These are phyloP conservation scores for Eptesicus fuscus DNA, from an alignment of 2,113 vertebrate genomes.

Conservation along the genomic window DNA sequence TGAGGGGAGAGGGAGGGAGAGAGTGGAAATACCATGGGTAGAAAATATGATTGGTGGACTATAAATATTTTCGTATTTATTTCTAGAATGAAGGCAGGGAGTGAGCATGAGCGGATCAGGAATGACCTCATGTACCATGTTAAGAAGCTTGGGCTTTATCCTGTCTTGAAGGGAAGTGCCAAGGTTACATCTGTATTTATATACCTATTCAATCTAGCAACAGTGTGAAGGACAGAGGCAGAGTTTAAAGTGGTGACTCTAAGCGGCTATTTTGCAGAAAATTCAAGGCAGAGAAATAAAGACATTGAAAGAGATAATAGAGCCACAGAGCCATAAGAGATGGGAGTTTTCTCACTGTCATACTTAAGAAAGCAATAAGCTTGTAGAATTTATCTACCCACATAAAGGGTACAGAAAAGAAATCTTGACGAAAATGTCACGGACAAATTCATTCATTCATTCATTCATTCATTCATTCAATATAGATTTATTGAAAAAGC, in stretches of 20 bases:
- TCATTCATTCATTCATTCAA: conserved; percentile 3
- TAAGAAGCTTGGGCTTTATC: conserved; percentile 34
- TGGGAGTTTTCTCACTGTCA: not conserved
- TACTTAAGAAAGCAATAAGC: not conserved
- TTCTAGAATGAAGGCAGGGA: conserved; percentile 11
- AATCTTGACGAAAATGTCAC: not conserved
- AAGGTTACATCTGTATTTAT: not conserved
- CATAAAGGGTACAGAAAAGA: not conserved
- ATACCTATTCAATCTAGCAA: not conserved
- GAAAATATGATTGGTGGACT: not conserved
- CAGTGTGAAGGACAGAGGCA: not conserved
- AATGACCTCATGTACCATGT: not conserved
- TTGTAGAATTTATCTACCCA: not conserved
- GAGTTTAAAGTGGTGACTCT: not conserved
- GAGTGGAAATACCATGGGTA: not conserved
- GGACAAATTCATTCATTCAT: not conserved
- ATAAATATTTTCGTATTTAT: conserved; percentile 20
- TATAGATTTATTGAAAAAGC: not conserved
- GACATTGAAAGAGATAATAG: not conserved
- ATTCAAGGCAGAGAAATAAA: not conserved
- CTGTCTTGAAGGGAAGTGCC: conserved; percentile 5
- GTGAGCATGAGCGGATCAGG: not conserved
- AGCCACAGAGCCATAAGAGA: not conserved
- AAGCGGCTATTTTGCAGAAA: not conserved
- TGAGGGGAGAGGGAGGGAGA: not conserved